Percentiles rank a stretch among this genome's conserved stretches.
Conservation (phyloP, 2,113 vertebrate genomes). For the Hystrix brachyura region DNA sequence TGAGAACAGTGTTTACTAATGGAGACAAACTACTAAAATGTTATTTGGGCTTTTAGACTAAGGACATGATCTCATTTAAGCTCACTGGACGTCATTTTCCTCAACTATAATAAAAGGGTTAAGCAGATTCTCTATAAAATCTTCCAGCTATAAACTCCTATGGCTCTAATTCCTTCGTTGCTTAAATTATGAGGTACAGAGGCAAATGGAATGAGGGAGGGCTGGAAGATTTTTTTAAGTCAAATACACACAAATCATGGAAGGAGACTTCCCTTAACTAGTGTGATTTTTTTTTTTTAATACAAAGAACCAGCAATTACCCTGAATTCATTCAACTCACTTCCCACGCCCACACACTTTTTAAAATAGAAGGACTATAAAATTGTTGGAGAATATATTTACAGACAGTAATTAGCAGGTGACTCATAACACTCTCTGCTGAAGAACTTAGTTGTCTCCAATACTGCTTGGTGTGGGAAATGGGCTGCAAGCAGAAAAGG, state of each 20-base stretch:
- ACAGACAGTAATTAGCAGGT: constrained; percentile 62
- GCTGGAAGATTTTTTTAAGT: constrained; percentile 27
- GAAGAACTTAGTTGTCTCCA: constrained; percentile 50
- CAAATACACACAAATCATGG: constrained; percentile 63
- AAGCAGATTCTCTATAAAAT: constrained; percentile 70
- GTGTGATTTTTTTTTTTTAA: constrained; percentile 66
- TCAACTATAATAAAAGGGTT: constrained; percentile 60
- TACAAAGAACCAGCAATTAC: constrained; percentile 70
- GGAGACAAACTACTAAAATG: constrained; percentile 50
- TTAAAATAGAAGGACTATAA: constrained; percentile 71
- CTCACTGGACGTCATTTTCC: constrained; percentile 50
- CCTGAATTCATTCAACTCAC: constrained; percentile 74
- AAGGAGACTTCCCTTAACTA: constrained; percentile 29
- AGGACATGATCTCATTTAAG: constrained; percentile 38
- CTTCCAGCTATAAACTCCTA: constrained; percentile 58
- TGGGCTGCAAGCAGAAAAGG: not conserved
- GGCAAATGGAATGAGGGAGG: not conserved
- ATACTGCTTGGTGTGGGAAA: not conserved
- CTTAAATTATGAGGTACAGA: constrained; percentile 64
- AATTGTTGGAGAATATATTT: constrained; percentile 66
- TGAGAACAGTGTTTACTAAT: constrained; percentile 37
- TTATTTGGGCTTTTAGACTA: constrained; percentile 63
- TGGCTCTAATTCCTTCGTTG: constrained; percentile 66
- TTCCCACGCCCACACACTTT: constrained; percentile 69
- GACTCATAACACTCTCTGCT: constrained; percentile 38